Conservation (phyloP, 23 tunicate species). For the Corella eumyota region DNA sequence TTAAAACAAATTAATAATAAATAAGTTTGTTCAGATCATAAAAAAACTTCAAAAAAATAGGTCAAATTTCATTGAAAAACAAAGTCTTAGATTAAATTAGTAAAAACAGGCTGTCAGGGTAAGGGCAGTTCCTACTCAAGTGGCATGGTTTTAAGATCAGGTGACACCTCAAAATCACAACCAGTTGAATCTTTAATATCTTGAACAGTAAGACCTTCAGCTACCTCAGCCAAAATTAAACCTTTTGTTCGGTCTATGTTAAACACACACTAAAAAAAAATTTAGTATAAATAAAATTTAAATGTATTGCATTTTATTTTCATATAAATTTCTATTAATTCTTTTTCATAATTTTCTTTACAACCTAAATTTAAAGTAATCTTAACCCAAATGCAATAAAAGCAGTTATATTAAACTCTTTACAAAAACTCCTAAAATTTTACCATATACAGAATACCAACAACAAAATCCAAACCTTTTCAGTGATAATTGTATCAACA, state of each 20-base stretch:
- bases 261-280: conserved; percentile 65
- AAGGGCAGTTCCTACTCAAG: no score
- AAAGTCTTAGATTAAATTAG: no score
- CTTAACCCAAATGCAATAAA: not conserved
- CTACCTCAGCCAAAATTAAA: conserved; percentile 53
- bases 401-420: not conserved
- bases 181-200: conserved; percentile 73
- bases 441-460: not conserved
- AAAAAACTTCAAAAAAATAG: no score
- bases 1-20: no score
- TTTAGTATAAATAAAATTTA: no score
- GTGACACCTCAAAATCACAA: conserved; percentile 42
- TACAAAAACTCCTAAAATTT: not conserved
- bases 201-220: conserved; percentile 67
- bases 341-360: no score
- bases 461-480: conserved; percentile 28
- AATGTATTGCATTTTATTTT: no score
- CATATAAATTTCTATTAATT: no score
- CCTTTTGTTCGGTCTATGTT: conserved; percentile 65
- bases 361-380: not conserved
- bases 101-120: no score
- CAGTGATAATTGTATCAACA: conserved; percentile 92
- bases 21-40: no score
- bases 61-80: no score
- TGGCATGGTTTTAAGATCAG: conserved; percentile 46